Percentiles rank a stretch among this genome's conserved stretches.
Evolutionary conservation across 2,113 vertebrate species (phyloP).

Genomic region (Hemiscyllium ocellatum): DNA sequence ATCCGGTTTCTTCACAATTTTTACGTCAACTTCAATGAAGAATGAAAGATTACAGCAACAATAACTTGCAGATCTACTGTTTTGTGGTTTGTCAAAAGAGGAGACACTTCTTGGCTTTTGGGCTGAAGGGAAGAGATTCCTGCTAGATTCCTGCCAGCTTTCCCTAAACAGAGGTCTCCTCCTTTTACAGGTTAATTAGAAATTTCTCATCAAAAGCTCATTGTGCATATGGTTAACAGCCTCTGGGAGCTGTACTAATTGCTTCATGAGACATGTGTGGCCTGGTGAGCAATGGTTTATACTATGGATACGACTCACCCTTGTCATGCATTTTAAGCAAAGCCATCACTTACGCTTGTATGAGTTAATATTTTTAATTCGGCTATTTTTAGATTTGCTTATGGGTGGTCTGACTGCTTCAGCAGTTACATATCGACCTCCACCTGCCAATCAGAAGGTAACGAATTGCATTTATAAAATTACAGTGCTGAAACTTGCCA

Average conservation of each 20-base stretch:
- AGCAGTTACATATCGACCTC: background rate
- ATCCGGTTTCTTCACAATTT: background rate
- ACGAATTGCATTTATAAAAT: background rate
- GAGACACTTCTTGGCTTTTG: background rate
- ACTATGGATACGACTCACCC: background rate
- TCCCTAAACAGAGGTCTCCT: background rate
- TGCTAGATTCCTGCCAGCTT: background rate
- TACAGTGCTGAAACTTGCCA: background rate
- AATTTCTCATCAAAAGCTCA: constrained; percentile 17
- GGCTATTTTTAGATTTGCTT: background rate
- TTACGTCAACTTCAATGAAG: background rate
- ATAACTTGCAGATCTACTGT: background rate
- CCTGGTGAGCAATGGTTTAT: constrained; percentile 10
- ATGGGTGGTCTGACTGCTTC: background rate
- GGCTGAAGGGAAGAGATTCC: background rate
- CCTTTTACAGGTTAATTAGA: background rate
- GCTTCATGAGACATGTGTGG: background rate
- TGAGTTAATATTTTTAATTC: background rate
- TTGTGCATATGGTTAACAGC: background rate
- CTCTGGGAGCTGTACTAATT: background rate
- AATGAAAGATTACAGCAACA: background rate
- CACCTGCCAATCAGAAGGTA: background rate
- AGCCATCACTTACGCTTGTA: background rate
- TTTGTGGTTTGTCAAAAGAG: background rate
- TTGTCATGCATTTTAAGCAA: background rate